These are phyloP conservation scores for Cyclura pinguis DNA, from an alignment of 2,797 vertebrate genomes.

Conservation along the genomic window DNA sequence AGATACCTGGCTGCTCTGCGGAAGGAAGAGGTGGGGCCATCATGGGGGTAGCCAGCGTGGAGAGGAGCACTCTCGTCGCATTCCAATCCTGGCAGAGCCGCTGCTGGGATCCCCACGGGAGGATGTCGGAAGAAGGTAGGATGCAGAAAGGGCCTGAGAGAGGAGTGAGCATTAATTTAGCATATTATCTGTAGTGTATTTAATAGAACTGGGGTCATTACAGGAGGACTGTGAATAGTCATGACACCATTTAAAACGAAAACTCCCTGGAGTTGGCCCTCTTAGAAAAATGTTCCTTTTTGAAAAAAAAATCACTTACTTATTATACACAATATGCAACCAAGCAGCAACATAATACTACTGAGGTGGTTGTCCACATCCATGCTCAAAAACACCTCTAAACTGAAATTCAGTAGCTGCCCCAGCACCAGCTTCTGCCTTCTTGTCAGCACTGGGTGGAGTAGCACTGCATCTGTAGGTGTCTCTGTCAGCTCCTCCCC, in stretches of 20 bases:
- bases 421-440: constrained; percentile 97
- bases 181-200: neutral
- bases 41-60: too few relatives aligned
- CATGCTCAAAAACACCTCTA: constrained; percentile 97
- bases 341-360: constrained; percentile 75
- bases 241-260: neutral
- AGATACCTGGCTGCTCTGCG: too few relatives aligned
- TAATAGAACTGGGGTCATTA: neutral
- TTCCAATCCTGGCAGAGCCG: too few relatives aligned
- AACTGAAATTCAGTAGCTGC: constrained; percentile 98
- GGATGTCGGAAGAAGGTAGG: too few relatives aligned
- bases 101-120: too few relatives aligned
- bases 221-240: neutral
- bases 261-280: neutral
- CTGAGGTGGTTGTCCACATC: constrained; percentile 97
- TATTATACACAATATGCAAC: constrained; percentile 89
- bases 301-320: constrained; percentile 67
- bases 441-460: constrained; percentile 96
- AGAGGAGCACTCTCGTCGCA: too few relatives aligned
- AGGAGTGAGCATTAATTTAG: too few relatives aligned
- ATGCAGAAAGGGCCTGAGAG: too few relatives aligned
- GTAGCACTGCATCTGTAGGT: constrained; percentile 94
- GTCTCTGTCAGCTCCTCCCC: constrained; percentile 96
- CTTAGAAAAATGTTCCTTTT: neutral
- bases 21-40: too few relatives aligned